Evolutionary conservation across 2,888 invertebrate species (phyloP), one percentile per base, ranked within the genome.

Genomic region (Kuschelorhynchus macadamiae): DNA sequence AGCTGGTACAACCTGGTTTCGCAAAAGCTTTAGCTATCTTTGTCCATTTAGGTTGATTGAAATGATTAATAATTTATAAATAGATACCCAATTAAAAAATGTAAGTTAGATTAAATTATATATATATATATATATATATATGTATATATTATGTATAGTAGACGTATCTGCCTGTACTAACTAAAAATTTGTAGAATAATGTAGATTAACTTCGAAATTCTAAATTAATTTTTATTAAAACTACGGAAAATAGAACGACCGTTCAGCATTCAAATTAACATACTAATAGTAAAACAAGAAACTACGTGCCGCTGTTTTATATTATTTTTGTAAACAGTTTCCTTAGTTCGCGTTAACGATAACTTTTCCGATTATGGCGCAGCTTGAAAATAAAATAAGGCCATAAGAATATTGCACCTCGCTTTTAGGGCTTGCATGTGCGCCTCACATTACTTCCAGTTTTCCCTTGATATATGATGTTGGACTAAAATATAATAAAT

Each of bases 381-480:
- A 73, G 73, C 71, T 75, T 75, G 75, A 75, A 77, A 78, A 78
- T 75, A 75, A 77, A 78, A 78, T 75, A 76, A 74, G 73, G 72
- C 72, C 67, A 72, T 73, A 75, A 77, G 78, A 77, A 78, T 79
- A 79, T 78, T 79, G 78, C 79, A 79, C 79, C 77, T 77, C 75
- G 75, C 75, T 74, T 75, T 52, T 74, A 70, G 74, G 71, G 74
- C 68, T 78, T 79, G 79, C 79, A 79, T 79, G 79, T 76, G 76
- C 78, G 76, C 59, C 70, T 72, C 74, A 71, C 79, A 79, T 79
- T 79, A 78, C 74, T 78, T 60, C 65, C 59, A 49, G 47, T 65
- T 65, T 69, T 70, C 57, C 63, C 57, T 64, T 66, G 62, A 70
- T 70, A 70, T 66, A 70, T 46, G 62, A 57, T 61, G 69, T 66